Evolutionary conservation across 2,113 vertebrate genomes (phyloP).

Genomic region (Romanogobio albipinnatus): DNA sequence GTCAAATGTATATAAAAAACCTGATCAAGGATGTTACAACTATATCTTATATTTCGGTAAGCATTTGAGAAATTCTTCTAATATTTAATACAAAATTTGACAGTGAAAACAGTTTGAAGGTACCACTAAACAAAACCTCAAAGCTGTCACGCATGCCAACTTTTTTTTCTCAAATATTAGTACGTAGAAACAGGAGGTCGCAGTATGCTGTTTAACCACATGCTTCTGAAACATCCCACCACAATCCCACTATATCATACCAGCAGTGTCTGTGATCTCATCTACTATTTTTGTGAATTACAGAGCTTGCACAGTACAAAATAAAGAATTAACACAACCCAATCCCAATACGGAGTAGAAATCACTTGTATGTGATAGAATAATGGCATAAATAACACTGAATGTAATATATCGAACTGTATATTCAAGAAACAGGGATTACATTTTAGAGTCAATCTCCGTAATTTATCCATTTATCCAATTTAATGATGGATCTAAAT

Average conservation of each 20-base stretch:
- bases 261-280: constrained; percentile 39
- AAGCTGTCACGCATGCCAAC: not conserved
- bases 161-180: not conserved
- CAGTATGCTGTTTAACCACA: constrained; percentile 34
- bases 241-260: constrained; percentile 38
- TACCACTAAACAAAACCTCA: not conserved
- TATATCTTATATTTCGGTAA: no score
- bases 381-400: not conserved
- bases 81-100: not conserved
- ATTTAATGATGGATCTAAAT: not conserved
- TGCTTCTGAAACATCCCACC: constrained; percentile 47
- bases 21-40: no score
- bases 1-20: no score
- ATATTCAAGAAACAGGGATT: not conserved
- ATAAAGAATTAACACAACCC: no score
- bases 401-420: not conserved
- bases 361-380: not conserved
- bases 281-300: constrained; percentile 21
- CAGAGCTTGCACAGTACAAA: not conserved
- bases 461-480: not conserved
- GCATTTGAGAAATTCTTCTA: not conserved
- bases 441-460: not conserved
- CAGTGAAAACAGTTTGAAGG: not conserved
- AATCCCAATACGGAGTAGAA: not conserved
- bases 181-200: not conserved